phyloP scores from a whole-genome alignment of 1,140 invertebrate species.

The Hydropsyche tenuis region DNA sequence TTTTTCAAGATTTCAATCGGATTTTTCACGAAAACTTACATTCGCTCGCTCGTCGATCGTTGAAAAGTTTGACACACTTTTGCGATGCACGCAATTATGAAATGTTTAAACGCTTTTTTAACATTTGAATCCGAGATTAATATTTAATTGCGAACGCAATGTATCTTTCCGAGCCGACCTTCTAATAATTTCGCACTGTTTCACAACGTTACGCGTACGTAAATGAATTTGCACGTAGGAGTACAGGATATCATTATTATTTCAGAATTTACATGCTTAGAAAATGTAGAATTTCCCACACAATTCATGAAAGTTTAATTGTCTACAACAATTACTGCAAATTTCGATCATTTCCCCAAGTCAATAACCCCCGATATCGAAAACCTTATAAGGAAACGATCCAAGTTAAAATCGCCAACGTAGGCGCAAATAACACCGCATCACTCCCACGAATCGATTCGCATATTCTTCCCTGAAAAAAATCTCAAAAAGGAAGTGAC shows the following conservation, averaged over 20 bases:
- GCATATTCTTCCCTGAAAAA: background rate
- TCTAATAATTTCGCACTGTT: constrained; percentile 3
- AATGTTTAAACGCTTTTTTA: no score
- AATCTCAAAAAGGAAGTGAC: no score
- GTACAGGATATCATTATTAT: constrained; percentile 19
- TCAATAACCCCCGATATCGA: background rate
- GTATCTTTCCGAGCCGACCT: background rate
- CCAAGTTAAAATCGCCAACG: background rate
- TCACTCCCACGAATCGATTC: background rate
- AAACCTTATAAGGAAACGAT: background rate
- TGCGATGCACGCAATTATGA: no score
- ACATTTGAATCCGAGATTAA: no score
- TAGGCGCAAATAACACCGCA: background rate
- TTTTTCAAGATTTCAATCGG: constrained; percentile 2
- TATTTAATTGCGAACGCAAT: no score
- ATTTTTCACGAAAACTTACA: background rate
- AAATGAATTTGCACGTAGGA: constrained; percentile 16
- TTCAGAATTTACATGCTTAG: background rate
- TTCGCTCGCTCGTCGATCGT: no score
- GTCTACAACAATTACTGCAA: background rate
- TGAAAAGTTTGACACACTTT: no score
- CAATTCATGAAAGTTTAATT: background rate
- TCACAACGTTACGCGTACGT: background rate
- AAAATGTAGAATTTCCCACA: background rate
- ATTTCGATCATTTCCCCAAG: constrained; percentile 4